phyloP scores from a whole-genome alignment of 2,888 invertebrate species.

The Neoaliturus tenellus region DNA sequence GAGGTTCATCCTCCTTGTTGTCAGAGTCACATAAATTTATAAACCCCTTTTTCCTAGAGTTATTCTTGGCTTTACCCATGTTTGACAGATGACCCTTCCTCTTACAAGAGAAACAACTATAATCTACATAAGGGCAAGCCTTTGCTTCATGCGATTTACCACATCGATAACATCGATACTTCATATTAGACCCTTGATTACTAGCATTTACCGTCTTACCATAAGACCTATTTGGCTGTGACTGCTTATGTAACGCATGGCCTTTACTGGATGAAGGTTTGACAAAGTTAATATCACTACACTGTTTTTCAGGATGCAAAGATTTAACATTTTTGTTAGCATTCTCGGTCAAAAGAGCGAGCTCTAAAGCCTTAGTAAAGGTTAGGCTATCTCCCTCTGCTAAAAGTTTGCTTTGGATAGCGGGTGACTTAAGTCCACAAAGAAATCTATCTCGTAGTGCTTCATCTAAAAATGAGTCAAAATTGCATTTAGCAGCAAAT shows the following conservation, averaged over 20 bases:
- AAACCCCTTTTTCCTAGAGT: too few relatives aligned
- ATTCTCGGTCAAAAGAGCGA: neutral
- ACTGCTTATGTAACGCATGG: neutral
- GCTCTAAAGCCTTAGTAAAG: neutral
- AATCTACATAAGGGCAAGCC: neutral
- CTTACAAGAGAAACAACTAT: slow-evolving; percentile 1
- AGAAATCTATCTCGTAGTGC: neutral
- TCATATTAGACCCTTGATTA: neutral
- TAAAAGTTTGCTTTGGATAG: slow-evolving; percentile 2
- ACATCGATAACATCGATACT: neutral
- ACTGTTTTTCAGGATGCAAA: neutral
- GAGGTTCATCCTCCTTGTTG: too few relatives aligned
- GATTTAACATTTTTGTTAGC: neutral
- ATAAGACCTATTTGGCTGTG: neutral
- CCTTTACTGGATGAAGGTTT: neutral
- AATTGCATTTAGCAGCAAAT: neutral
- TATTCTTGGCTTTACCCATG: neutral
- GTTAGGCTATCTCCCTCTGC: neutral
- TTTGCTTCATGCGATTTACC: neutral
- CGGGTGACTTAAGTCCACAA: neutral
- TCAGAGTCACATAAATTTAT: neutral
- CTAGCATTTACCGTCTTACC: neutral
- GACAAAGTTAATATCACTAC: neutral
- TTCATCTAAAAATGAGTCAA: neutral
- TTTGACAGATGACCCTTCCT: neutral